Conservation (phyloP, 2,888 invertebrate genomes). For the Melanostoma scalare region DNA sequence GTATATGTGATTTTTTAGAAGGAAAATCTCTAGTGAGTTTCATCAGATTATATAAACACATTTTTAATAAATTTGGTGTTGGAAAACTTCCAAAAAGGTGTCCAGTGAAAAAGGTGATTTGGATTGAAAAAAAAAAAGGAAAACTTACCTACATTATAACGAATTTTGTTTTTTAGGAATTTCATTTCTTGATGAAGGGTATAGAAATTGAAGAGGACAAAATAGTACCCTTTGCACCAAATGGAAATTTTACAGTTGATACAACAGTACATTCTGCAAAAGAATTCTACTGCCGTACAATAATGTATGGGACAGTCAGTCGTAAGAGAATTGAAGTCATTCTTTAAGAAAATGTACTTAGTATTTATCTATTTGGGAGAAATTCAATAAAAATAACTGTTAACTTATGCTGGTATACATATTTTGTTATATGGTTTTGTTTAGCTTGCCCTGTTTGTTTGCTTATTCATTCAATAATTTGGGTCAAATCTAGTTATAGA, state of each 20-base stretch:
- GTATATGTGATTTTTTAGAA: conserved; percentile 11
- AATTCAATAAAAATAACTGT: no score
- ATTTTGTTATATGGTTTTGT: no score
- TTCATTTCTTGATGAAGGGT: background rate
- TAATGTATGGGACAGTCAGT: no score
- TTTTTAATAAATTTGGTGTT: background rate
- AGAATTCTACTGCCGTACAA: no score
- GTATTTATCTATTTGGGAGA: no score
- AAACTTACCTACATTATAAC: background rate
- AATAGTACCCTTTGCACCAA: background rate
- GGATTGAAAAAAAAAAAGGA: background rate
- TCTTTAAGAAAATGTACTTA: no score
- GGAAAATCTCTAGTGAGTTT: background rate
- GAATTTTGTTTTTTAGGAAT: conserved; percentile 2
- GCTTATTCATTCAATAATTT: no score
- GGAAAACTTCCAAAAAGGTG: conserved; percentile 4
- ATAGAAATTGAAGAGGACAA: background rate
- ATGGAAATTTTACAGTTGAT: background rate
- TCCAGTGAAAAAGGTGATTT: conserved; percentile 1
- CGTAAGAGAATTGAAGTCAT: no score
- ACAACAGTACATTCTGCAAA: no score
- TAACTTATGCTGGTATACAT: no score
- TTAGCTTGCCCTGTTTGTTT: no score
- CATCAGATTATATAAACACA: background rate
- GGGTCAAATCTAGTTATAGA: no score